These are phyloP conservation scores for Sebastes cheni DNA, from an alignment of 2,797 vertebrate genomes.

Conservation along the genomic window DNA sequence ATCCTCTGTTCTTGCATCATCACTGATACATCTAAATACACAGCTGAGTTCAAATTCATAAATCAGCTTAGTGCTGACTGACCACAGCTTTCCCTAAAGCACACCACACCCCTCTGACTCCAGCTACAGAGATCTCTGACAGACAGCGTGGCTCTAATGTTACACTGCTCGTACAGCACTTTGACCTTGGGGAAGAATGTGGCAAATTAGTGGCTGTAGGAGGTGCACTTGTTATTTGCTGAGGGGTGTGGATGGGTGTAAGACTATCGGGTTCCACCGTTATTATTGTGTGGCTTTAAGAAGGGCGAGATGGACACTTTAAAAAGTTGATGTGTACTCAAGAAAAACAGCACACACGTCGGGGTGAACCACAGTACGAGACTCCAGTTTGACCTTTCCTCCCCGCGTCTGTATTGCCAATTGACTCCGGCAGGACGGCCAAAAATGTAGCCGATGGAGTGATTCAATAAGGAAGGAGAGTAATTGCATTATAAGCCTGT, in stretches of 20 bases:
- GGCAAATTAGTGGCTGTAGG: constrained; percentile 1
- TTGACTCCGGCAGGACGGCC: constrained; percentile 43
- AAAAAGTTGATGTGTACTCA: background rate
- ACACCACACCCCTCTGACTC: constrained; percentile 11
- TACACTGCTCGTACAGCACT: background rate
- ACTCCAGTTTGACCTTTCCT: constrained; percentile 51
- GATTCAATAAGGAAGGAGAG: constrained; percentile 78
- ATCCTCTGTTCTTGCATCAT: background rate
- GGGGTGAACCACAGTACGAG: constrained; percentile 43
- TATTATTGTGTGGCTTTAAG: background rate
- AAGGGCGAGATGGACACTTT: background rate
- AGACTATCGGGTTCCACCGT: constrained; percentile 13
- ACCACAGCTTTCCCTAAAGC: constrained; percentile 7
- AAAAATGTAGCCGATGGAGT: constrained; percentile 61
- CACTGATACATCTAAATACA: constrained; percentile 1
- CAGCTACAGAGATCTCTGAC: constrained; percentile 5
- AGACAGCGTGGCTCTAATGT: constrained; percentile 1
- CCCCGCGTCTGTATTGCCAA: constrained; percentile 28
- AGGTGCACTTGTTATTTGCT: constrained; percentile 16
- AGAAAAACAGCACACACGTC: background rate
- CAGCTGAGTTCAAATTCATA: constrained; percentile 20
- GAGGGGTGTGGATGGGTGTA: background rate
- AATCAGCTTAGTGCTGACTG: constrained; percentile 15
- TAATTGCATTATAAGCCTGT: constrained; percentile 76
- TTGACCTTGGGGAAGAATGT: constrained; percentile 15